A percentile compares a stretch with the other conserved stretches of the same genome.
Evolutionary conservation across 2,113 vertebrate species (phyloP).

Genomic region (Labeo rohita): DNA sequence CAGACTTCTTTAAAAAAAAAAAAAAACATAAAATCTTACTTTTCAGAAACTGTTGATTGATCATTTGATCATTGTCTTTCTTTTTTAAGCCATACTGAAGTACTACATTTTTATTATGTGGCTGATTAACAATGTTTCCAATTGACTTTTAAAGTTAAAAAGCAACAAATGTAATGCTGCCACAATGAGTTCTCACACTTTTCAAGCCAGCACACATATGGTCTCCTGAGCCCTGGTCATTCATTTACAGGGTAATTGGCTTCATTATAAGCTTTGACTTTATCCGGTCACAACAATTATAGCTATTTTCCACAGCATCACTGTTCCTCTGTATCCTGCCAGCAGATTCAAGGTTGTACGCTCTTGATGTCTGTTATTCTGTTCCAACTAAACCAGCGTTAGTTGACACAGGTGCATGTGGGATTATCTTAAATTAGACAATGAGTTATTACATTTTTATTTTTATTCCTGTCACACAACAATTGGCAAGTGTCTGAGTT

Average conservation of each 20-base stretch:
- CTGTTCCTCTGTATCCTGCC: conserved; percentile 16
- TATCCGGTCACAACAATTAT: conserved; percentile 17
- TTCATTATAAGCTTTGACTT: conserved; percentile 32
- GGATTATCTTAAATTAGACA: neutral
- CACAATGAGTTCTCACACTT: neutral
- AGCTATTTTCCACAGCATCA: conserved; percentile 21
- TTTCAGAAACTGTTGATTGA: no score
- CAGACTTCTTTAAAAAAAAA: no score
- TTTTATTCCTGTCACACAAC: neutral
- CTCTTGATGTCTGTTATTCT: neutral
- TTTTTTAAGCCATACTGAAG: no score
- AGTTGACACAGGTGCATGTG: conserved; percentile 9
- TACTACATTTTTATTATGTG: neutral
- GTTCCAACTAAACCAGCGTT: neutral
- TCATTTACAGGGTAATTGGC: conserved; percentile 19
- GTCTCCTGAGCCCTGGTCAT: neutral
- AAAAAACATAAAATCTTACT: no score
- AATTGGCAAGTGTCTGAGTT: neutral
- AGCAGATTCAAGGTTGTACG: conserved; percentile 3
- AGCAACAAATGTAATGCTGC: neutral
- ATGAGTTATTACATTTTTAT: neutral
- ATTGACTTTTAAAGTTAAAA: neutral
- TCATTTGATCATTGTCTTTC: no score
- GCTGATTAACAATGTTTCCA: neutral
- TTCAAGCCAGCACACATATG: conserved; percentile 8